A percentile compares a stretch with the other conserved stretches of the same genome.
Evolutionary conservation across 2,888 invertebrate genomes (phyloP).

Genomic region (Leptopilina drosophilae): DNA sequence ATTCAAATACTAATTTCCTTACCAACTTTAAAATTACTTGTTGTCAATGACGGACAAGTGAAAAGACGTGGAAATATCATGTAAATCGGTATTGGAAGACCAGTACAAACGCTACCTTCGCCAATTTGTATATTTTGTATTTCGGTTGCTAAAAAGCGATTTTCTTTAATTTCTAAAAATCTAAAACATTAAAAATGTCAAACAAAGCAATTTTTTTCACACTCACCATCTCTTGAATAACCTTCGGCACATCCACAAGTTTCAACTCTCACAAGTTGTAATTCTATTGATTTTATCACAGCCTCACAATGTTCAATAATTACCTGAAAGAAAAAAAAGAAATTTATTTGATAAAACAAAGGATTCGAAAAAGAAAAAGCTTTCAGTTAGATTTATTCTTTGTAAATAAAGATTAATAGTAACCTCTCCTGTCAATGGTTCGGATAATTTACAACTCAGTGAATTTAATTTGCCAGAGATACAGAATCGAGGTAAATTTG

Average conservation of each 20-base stretch:
- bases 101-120: conserved; percentile 91
- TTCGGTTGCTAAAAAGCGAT: conserved; percentile 87
- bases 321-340: conserved; percentile 78
- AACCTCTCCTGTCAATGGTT: conserved; percentile 93
- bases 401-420: conserved; percentile 6
- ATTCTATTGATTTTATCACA: conserved; percentile 93
- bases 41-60: conserved; percentile 94
- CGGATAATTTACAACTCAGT: conserved; percentile 88
- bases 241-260: conserved; percentile 96
- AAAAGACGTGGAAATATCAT: conserved; percentile 98
- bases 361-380: background rate
- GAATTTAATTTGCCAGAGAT: conserved; percentile 91
- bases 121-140: conserved; percentile 99
- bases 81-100: conserved; percentile 91
- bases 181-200: conserved; percentile 41
- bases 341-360: background rate
- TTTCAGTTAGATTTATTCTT: background rate
- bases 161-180: conserved; percentile 43
- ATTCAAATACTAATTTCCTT: conserved; percentile 65
- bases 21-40: conserved; percentile 97
- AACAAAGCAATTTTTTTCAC: background rate
- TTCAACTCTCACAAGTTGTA: conserved; percentile 96
- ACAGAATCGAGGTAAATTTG: conserved; percentile 88
- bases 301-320: conserved; percentile 89
- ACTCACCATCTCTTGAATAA: conserved; percentile 90